Evolutionary conservation across 2,797 vertebrate genomes (phyloP).

Genomic region (Anisognathus igniventris): DNA sequence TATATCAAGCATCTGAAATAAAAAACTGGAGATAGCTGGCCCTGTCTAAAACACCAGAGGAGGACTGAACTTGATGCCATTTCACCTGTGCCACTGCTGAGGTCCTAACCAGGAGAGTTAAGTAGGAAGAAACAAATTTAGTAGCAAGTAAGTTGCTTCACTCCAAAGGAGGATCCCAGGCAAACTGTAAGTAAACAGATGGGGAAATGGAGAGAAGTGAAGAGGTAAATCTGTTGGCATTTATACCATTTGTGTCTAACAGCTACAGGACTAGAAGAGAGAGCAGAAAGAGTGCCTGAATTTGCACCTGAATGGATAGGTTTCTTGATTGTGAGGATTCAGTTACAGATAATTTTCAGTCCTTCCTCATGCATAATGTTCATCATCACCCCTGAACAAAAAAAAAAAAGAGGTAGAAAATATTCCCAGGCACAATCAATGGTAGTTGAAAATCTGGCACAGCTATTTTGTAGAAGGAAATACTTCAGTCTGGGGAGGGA

Average conservation of each 20-base stretch:
- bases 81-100: neutral
- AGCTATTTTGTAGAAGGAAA: neutral
- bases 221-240: neutral
- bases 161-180: neutral
- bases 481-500: neutral
- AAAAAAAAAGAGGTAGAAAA: neutral
- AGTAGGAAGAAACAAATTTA: neutral
- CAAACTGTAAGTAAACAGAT: neutral
- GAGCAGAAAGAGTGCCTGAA: neutral
- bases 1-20: neutral
- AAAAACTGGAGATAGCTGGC: neutral
- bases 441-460: neutral
- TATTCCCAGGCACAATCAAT: fast-evolving
- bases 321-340: neutral
- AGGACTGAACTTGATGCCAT: neutral
- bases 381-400: neutral
- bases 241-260: neutral
- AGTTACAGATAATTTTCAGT: neutral
- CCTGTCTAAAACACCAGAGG: neutral
- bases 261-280: neutral
- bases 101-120: neutral
- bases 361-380: neutral
- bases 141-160: neutral
- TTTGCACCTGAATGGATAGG: neutral
- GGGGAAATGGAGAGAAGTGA: neutral